Percentiles rank a stretch among this genome's conserved stretches.
phyloP scores from a whole-genome alignment of 2,888 invertebrate genomes.

The Trichacis sp. region DNA sequence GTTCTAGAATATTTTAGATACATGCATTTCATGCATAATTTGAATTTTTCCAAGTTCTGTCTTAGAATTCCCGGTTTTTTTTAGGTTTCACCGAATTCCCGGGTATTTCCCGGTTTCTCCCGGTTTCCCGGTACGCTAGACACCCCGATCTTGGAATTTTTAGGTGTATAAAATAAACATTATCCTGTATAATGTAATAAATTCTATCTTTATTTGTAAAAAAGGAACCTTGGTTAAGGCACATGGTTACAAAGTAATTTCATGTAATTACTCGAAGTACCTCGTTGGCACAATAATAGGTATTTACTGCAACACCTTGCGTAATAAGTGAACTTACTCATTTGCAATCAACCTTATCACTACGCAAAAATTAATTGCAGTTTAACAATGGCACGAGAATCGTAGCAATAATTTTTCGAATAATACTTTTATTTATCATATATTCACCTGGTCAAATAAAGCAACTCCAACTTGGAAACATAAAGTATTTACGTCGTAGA shows the following conservation, averaged over 20 bases:
- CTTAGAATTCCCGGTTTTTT: too few relatives aligned
- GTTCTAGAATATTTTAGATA: too few relatives aligned
- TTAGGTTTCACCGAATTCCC: too few relatives aligned
- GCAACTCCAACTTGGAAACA: background rate
- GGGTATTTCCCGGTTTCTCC: too few relatives aligned
- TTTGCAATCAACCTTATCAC: too few relatives aligned
- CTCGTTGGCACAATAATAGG: conserved; percentile 23
- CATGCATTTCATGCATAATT: too few relatives aligned
- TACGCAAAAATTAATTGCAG: background rate
- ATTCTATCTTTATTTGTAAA: conserved; percentile 22
- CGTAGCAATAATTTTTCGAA: background rate
- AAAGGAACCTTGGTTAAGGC: conserved; percentile 34
- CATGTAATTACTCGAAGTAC: conserved; percentile 7
- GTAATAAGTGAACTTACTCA: background rate
- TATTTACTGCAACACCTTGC: too few relatives aligned
- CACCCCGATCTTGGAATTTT: too few relatives aligned
- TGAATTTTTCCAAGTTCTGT: too few relatives aligned
- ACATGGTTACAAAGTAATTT: conserved; percentile 33
- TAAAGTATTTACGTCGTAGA: background rate
- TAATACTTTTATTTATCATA: background rate
- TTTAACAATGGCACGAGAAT: background rate
- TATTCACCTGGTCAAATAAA: background rate
- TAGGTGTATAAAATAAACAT: too few relatives aligned
- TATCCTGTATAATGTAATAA: too few relatives aligned
- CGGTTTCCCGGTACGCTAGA: too few relatives aligned